These are phyloP conservation scores for Periophthalmus magnuspinnatus DNA, from an alignment of 2,797 vertebrate species.

Conservation along the genomic window DNA sequence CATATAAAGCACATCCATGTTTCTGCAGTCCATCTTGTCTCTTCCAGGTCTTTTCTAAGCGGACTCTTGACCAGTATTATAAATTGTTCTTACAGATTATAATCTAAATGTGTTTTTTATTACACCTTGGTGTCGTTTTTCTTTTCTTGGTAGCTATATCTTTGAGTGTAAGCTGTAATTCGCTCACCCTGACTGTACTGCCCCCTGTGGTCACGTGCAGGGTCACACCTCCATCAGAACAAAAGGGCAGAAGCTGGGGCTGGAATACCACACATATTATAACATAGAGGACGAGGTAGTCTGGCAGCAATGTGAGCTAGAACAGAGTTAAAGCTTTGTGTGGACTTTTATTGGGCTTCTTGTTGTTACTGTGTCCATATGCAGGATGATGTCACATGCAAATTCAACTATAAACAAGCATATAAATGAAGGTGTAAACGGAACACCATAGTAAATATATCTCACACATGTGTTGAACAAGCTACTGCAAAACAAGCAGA, in stretches of 20 bases:
- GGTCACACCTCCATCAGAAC: conserved; percentile 64
- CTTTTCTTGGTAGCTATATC: conserved; percentile 14
- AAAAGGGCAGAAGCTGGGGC: conserved; percentile 65
- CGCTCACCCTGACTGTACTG: conserved; percentile 48
- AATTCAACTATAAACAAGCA: conserved; percentile 21
- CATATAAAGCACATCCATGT: no score
- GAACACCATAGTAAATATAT: conserved; percentile 12
- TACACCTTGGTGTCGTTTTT: neutral
- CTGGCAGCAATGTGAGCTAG: conserved; percentile 30
- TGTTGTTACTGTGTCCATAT: conserved; percentile 20
- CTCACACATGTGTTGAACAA: neutral
- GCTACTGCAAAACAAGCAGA: no score
- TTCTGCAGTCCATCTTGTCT: conserved; percentile 27
- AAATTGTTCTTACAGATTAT: no score
- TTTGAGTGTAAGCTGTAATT: conserved; percentile 41
- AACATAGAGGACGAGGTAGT: conserved; percentile 27
- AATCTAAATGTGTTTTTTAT: no score
- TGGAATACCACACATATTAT: conserved; percentile 29
- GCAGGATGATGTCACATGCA: conserved; percentile 44
- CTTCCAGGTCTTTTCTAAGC: conserved; percentile 34
- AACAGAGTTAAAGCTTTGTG: conserved; percentile 35
- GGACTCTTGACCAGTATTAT: conserved; percentile 25
- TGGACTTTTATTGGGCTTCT: conserved; percentile 25
- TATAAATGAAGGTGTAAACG: conserved; percentile 4
- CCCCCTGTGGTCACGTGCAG: conserved; percentile 53